Percentiles rank a stretch among this genome's conserved stretches.
Conservation (phyloP, 2,797 vertebrate species). For the Cephalopachus bancanus region DNA sequence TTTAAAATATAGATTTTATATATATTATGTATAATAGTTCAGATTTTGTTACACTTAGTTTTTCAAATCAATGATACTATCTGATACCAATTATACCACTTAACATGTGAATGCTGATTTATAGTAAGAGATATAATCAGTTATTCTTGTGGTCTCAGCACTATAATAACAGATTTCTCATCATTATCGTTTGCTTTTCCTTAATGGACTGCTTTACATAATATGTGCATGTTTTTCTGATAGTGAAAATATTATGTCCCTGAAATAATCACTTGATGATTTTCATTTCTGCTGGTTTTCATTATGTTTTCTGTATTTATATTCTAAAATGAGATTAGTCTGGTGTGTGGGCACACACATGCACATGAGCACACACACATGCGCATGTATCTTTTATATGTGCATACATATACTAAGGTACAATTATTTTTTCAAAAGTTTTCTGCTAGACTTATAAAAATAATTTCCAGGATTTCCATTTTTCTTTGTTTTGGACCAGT, state of each 20-base stretch:
- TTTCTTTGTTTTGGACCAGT: neutral
- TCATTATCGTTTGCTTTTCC: neutral
- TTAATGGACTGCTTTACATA: neutral
- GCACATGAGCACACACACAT: too few relatives aligned
- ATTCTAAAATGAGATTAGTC: neutral
- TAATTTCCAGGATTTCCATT: neutral
- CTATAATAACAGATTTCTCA: neutral
- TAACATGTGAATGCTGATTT: neutral
- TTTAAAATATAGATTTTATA: too few relatives aligned
- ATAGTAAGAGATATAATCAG: neutral
- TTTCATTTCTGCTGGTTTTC: neutral
- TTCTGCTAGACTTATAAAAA: neutral
- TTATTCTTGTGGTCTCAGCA: neutral
- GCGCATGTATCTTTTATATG: fast-evolving
- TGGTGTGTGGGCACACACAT: neutral
- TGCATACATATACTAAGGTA: neutral
- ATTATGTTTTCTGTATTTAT: neutral
- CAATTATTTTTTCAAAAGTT: neutral
- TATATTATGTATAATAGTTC: neutral
- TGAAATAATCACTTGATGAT: neutral
- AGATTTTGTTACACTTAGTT: neutral
- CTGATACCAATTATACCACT: neutral
- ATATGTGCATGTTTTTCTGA: neutral
- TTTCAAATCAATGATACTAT: neutral
- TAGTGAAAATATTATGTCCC: neutral